Base-by-base conservation (phyloP, 2,888 invertebrate species). In the Chrysopilus asiliformis region DNA sequence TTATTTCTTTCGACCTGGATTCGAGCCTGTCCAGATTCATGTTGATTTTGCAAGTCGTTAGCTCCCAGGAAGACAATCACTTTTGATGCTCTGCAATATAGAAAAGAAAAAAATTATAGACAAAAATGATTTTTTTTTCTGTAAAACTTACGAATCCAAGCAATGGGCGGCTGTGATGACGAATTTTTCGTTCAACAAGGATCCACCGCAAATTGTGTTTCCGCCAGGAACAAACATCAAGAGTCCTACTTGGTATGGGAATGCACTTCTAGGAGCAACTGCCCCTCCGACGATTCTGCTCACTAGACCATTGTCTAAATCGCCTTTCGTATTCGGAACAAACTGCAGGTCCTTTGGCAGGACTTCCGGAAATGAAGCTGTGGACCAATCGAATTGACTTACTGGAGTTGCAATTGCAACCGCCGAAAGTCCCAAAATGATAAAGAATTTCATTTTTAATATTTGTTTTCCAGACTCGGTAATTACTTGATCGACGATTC, bases 11-110 rank as follows among this genome's bases (percentile, higher is more conserved):
- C 53, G 15, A 55, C 55, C 43, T 51, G 52, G 22, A 62, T 59
- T 12, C 66, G 62, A 41, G 55, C 55, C 26, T 64, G 66, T n/a
- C 60, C 60, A 34, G 49, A 39, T 36, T 60, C 60, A 25, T 55
- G 48, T 41, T 52, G 49, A 31, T 60, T 58, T 38, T 56, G 56
- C 20, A 61, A 57, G 38, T 61, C 60, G 39, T 60, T 55, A 16
- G 60, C 62, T 13, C 60, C 62, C 12, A 61, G 43, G 40, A 61
- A 58, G 4, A 61, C 50, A 36, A 60, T 16, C 7, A 30, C 36
- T 15, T 20, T 30, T 7, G 8, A 10, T 9, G 36, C 32, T 18
- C 36, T 37, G 16, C n/a, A 29, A 29, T 19, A 33, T 14, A 12
- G 15, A 29, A 24, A 22, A 34, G 16, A 16, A 10, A 16, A 17